Evolutionary conservation across 2,888 invertebrate genomes (phyloP).

Genomic region (Agrochola litura): DNA sequence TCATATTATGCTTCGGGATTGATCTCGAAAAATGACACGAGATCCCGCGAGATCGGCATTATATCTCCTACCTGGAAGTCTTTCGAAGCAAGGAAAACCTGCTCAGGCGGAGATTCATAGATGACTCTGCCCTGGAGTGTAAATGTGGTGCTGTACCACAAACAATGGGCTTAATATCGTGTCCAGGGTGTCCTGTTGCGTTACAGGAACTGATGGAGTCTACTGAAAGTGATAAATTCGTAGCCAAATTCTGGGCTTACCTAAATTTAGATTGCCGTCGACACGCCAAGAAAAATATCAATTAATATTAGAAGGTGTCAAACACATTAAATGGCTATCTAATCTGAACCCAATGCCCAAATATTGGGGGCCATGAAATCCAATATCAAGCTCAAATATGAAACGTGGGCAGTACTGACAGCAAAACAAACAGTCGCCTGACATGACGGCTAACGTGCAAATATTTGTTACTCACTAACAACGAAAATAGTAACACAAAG

Average conservation of each 20-base stretch:
- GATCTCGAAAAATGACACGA: too few species aligned
- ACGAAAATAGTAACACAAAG: constrained; percentile 15
- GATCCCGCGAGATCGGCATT: too few species aligned
- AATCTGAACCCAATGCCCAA: constrained; percentile 37
- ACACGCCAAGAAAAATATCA: background rate
- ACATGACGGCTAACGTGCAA: constrained; percentile 46
- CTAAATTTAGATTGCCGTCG: background rate
- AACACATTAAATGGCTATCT: constrained; percentile 14
- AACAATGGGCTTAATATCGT: background rate
- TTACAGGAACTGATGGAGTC: background rate
- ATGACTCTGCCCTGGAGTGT: background rate
- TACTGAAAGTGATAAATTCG: background rate
- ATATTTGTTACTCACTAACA: constrained; percentile 48
- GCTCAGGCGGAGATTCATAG: background rate
- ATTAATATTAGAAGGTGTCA: constrained; percentile 4
- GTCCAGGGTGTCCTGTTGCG: background rate
- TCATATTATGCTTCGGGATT: too few species aligned
- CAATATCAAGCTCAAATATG: constrained; percentile 52
- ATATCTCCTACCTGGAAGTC: too few species aligned
- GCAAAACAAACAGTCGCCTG: constrained; percentile 52
- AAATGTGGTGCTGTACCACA: background rate
- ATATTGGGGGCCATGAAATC: constrained; percentile 46
- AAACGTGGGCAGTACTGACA: constrained; percentile 47
- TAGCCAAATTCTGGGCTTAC: background rate
- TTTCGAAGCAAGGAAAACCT: background rate